Evolutionary conservation across 2,113 vertebrate genomes (phyloP), one percentile per base, ranked within the genome.

Genomic region (Mirza zaza): DNA sequence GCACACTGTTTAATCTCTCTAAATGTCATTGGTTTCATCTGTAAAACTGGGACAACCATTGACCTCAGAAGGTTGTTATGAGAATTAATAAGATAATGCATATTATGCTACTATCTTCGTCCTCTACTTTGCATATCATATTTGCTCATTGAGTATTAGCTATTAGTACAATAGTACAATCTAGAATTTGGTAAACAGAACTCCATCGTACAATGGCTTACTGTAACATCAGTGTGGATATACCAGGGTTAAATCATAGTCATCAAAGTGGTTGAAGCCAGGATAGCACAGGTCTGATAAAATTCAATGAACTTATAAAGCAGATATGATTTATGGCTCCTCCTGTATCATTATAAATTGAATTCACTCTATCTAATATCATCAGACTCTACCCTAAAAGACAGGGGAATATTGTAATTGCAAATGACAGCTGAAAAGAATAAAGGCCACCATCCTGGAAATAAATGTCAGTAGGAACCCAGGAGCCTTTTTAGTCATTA

Each of bases 361-460:
- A 96, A 86, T 90, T 84, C 48, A 32, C 45, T 93, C 34, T 85
- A 36, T 84, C 71, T 87, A 95, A 94, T 95, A 83, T 94, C n/a
- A 68, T 93, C 73, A 94, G 48, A 55, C 50, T 50, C 86, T 81
- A 83, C 95, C 52, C 42, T 83, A 42, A 83, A 86, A 91, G 73
- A 75, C 50, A 94, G 34, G 6, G 42, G 50, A 79, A 85, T 90
- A 87, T 34, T 67, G n/a, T 76, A 92, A 95, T 77, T 94, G n/a
- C 85, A 96, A 94, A 87, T 63, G 87, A 76, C 67, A 87, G 59
- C 21, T 48, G 27, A 80, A 52, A 68, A 92, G 52, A 87, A 96
- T 52, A 96, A 96, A 89, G 80, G 90, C 70, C 42, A 82, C n/a
- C 34, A 57, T 29, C 12, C 36, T 87, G 73, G 55, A 97, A 94